Conservation (phyloP, 2,113 vertebrate species). For the Hippolais icterina region DNA sequence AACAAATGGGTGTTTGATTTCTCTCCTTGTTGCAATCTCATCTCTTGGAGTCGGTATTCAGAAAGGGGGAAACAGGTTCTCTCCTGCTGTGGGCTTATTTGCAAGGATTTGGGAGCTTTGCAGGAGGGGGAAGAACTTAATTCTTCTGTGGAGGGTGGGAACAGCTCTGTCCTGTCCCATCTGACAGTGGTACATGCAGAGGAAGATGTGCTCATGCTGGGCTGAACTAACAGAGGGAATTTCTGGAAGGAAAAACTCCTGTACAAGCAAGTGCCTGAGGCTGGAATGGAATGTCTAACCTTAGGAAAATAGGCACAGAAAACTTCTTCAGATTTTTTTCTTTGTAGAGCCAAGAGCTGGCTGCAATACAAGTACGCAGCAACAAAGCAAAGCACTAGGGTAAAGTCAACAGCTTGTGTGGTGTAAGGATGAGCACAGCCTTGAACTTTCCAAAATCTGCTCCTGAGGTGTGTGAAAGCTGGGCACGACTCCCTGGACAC, state of each 20-base stretch:
- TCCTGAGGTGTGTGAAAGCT: background rate
- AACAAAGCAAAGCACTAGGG: background rate
- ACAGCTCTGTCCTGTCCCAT: background rate
- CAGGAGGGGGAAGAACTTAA: background rate
- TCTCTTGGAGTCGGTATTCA: rapidly evolving
- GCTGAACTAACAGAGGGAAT: background rate
- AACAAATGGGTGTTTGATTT: background rate
- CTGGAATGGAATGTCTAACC: rapidly evolving
- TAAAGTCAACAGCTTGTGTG: background rate
- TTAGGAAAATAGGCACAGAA: background rate
- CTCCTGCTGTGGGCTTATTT: background rate
- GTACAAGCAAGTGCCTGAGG: rapidly evolving
- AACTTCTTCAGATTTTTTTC: background rate
- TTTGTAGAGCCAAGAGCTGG: background rate
- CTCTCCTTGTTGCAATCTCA: background rate
- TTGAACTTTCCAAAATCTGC: background rate
- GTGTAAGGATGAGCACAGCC: background rate
- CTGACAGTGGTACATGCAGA: rapidly evolving
- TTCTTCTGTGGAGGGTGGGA: background rate
- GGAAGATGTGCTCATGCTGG: background rate
- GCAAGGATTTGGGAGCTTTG: background rate
- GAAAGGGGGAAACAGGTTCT: background rate
- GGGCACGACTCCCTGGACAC: background rate
- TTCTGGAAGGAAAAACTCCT: background rate
- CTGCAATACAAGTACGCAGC: background rate